These are phyloP conservation scores for Danaus plexippus DNA, from an alignment of 1,140 invertebrate species.

Conservation along the genomic window DNA sequence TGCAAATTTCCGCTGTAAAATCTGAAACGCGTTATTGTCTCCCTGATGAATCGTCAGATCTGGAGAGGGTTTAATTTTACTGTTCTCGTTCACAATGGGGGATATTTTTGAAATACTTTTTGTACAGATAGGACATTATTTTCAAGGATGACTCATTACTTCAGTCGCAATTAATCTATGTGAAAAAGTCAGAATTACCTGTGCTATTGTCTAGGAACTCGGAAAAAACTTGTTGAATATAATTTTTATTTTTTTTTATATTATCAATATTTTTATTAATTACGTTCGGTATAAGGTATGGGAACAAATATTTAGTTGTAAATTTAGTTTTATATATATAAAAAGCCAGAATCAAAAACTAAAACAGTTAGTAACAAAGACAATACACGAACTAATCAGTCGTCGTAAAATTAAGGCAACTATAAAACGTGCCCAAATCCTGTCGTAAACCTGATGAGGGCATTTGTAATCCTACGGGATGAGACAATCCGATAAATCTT, in stretches of 20 bases:
- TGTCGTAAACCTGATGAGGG: constrained; percentile 52
- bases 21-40: constrained; percentile 37
- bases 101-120: too few relatives aligned
- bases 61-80: constrained; percentile 19
- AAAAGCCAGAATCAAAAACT: not conserved
- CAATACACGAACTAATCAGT: constrained; percentile 41
- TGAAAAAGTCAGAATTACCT: too few relatives aligned
- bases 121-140: too few relatives aligned
- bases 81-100: constrained; percentile 6
- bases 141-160: too few relatives aligned
- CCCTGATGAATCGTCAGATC: constrained; percentile 21
- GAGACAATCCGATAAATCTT: constrained; percentile 49
- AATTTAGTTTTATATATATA: not conserved
- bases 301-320: too few relatives aligned
- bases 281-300: too few relatives aligned
- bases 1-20: constrained; percentile 50
- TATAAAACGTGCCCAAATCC: constrained; percentile 48
- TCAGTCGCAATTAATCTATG: too few relatives aligned
- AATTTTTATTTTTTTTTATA: too few relatives aligned
- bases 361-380: not conserved
- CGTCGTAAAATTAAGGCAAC: constrained; percentile 52
- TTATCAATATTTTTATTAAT: too few relatives aligned
- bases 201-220: too few relatives aligned
- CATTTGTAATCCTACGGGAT: constrained; percentile 46
- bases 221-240: too few relatives aligned